A percentile compares a stretch with the other conserved stretches of the same genome.
Evolutionary conservation across 2,113 vertebrate genomes (phyloP).

Genomic region (Irena cyanogastra): DNA sequence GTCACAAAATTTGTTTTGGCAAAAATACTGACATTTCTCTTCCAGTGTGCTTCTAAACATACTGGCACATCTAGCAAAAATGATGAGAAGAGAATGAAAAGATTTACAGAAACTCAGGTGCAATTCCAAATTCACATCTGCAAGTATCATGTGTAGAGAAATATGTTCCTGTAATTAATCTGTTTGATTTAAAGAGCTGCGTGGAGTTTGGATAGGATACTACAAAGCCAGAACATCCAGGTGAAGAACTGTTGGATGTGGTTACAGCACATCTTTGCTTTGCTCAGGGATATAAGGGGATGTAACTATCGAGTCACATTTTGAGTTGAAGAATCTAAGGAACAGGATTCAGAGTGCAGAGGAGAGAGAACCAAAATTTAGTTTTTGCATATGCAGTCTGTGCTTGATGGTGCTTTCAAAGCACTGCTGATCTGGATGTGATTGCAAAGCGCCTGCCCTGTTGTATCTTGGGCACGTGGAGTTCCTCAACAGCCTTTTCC

Average conservation of each 20-base stretch:
- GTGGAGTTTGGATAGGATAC: background rate
- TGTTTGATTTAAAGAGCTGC: background rate
- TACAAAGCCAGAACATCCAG: background rate
- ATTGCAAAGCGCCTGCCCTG: background rate
- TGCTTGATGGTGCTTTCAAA: background rate
- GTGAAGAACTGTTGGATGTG: background rate
- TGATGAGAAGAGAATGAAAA: background rate
- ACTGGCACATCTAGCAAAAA: background rate
- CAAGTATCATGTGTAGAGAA: background rate
- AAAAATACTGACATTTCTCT: background rate
- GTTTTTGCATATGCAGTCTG: background rate
- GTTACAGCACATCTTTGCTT: background rate
- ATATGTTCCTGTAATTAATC: background rate
- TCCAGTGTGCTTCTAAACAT: accelerated
- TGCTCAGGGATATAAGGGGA: background rate
- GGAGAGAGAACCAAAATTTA: background rate
- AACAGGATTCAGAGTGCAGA: background rate
- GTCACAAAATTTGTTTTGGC: background rate
- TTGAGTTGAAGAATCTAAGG: background rate
- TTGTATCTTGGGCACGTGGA: accelerated
- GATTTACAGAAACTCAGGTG: background rate
- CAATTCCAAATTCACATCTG: background rate
- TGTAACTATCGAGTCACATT: background rate
- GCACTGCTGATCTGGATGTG: background rate
- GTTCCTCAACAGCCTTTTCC: background rate